phyloP scores from a whole-genome alignment of 2,888 invertebrate genomes.

The Heliconius ethilla region DNA sequence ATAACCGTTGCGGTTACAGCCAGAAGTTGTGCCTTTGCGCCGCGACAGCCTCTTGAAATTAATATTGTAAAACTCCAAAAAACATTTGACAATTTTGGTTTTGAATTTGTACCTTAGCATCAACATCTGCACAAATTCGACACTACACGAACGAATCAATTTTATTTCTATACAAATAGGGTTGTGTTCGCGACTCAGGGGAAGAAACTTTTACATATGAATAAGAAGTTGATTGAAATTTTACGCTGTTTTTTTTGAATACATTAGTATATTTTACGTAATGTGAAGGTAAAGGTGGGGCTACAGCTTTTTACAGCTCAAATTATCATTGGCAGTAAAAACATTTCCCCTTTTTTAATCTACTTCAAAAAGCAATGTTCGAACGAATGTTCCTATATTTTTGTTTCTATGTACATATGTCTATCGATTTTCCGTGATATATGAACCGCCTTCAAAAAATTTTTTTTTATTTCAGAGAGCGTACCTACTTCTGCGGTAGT shows the following conservation, averaged over 20 bases:
- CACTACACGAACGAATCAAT: background rate
- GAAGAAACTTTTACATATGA: slow-evolving; percentile 71
- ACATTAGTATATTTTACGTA: slow-evolving; percentile 57
- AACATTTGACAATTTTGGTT: background rate
- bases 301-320: slow-evolving; percentile 26
- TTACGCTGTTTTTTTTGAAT: slow-evolving; percentile 60
- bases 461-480: too few species aligned
- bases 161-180: slow-evolving; percentile 27
- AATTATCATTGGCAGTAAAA: slow-evolving; percentile 10
- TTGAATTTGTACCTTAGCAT: background rate
- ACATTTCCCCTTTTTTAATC: background rate
- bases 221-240: slow-evolving; percentile 75
- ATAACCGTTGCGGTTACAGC: background rate
- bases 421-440: background rate
- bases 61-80: background rate
- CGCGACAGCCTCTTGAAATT: background rate
- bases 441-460: too few species aligned
- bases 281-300: slow-evolving; percentile 16
- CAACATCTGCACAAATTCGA: background rate
- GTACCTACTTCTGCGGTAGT: too few species aligned
- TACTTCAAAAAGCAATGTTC: background rate
- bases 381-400: background rate
- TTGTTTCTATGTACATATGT: background rate
- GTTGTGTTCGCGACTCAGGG: slow-evolving; percentile 47
- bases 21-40: background rate